phyloP scores from a whole-genome alignment of 1,140 invertebrate species.

The Tribolium madens region DNA sequence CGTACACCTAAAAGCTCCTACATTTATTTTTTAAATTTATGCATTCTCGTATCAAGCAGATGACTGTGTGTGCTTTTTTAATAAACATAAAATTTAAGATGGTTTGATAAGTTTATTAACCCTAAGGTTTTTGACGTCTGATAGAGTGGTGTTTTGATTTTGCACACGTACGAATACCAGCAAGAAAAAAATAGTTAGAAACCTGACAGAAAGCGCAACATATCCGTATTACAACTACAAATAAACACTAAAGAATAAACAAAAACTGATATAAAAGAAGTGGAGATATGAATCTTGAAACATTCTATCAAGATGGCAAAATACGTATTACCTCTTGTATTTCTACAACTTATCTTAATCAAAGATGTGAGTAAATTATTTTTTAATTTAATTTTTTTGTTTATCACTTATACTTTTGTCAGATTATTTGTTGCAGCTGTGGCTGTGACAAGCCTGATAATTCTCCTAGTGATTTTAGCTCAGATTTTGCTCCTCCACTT shows the following conservation, averaged over 20 bases:
- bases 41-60: too few species aligned
- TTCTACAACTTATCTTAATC: background rate
- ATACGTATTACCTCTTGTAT: background rate
- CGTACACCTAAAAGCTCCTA: too few species aligned
- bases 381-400: background rate
- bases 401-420: background rate
- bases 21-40: too few species aligned
- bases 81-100: background rate
- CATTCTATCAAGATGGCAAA: background rate
- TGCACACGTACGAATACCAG: background rate
- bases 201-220: background rate
- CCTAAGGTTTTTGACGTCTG: background rate
- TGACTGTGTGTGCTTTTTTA: too few species aligned
- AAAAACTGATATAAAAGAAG: slow-evolving; percentile 2
- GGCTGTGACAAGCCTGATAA: background rate
- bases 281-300: background rate
- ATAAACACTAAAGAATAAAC: background rate
- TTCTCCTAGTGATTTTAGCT: background rate
- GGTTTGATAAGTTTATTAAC: background rate
- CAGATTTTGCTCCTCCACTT: background rate
- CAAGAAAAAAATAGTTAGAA: background rate
- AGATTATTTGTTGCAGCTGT: slow-evolving; percentile 1
- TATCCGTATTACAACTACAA: background rate
- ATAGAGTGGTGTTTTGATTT: background rate
- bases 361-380: background rate